These are phyloP conservation scores for Corythornis vintsioides DNA, from an alignment of 2,113 vertebrate genomes.

Conservation along the genomic window DNA sequence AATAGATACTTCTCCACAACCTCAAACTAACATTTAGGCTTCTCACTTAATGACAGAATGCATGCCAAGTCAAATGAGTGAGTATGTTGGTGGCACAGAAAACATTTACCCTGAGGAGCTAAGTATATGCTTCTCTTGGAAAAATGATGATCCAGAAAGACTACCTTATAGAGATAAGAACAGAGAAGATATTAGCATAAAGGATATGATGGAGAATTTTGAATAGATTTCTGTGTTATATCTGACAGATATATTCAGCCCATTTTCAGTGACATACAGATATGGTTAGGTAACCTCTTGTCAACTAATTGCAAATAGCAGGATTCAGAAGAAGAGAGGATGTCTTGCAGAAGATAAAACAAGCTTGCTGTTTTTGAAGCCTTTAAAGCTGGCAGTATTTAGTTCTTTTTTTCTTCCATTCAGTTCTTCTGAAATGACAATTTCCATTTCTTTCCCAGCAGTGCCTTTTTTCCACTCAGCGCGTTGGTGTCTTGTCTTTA, in stretches of 20 bases:
- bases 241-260: background rate
- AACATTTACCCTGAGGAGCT: slow-evolving; percentile 22
- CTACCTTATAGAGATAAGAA: background rate
- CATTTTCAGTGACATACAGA: background rate
- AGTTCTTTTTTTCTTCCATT: background rate
- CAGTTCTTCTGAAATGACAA: background rate
- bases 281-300: background rate
- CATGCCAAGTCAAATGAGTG: slow-evolving; percentile 25
- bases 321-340: background rate
- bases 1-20: background rate
- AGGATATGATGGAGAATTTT: background rate
- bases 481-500: background rate
- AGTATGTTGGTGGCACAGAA: slow-evolving; percentile 20
- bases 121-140: background rate
- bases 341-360: fast-evolving
- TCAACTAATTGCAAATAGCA: background rate
- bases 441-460: background rate
- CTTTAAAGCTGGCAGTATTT: background rate
- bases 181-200: background rate
- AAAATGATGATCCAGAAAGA: background rate
- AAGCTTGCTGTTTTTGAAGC: background rate
- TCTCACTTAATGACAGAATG: slow-evolving; percentile 11
- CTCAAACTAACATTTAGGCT: slow-evolving; percentile 8
- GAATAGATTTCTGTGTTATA: background rate
- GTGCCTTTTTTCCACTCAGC: background rate